Conservation (phyloP, 2,113 vertebrate species). For the Ammodytes marinus region DNA sequence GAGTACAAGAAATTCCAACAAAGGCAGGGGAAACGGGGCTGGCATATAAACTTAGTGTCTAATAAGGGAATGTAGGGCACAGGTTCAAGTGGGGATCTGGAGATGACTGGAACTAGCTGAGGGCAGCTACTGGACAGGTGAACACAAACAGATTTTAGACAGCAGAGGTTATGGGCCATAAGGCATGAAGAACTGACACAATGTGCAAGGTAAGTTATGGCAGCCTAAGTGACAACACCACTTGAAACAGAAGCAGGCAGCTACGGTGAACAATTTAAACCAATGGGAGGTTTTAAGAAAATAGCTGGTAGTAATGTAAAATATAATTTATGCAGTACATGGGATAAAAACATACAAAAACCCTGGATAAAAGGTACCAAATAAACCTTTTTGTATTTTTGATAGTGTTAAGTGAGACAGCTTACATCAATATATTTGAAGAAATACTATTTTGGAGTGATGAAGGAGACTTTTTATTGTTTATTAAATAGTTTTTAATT, state of each 20-base stretch:
- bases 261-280: neutral
- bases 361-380: neutral
- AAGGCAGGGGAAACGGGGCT: neutral
- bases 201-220: neutral
- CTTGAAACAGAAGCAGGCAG: neutral
- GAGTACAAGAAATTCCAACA: neutral
- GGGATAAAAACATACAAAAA: neutral
- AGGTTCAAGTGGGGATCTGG: neutral
- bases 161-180: neutral
- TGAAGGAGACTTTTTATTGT: neutral
- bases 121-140: neutral
- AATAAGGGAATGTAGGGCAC: neutral
- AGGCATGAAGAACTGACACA: neutral
- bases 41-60: neutral
- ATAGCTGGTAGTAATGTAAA: constrained; percentile 3
- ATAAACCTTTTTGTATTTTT: neutral
- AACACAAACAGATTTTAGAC: neutral
- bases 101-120: neutral
- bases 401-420: neutral
- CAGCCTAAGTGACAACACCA: neutral
- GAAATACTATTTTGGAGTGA: neutral
- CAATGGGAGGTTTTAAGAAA: neutral
- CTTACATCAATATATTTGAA: neutral
- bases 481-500: neutral
- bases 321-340: neutral